phyloP scores from a whole-genome alignment of 2,797 vertebrate species.

The Mormyrops attenuatus region DNA sequence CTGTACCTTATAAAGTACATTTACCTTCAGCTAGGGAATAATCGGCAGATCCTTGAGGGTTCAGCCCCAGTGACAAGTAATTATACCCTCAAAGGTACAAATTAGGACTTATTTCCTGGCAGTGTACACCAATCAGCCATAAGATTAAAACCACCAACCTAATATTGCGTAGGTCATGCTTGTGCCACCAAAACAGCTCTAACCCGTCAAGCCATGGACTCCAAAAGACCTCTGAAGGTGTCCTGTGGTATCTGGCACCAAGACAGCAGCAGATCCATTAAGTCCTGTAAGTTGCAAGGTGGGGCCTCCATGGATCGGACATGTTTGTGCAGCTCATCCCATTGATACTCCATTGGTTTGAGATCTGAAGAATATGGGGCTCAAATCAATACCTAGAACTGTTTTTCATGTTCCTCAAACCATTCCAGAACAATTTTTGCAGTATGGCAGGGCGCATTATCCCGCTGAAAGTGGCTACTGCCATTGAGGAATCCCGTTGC shows the following conservation, averaged over 20 bases:
- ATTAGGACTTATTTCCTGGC: not conserved
- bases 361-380: not conserved
- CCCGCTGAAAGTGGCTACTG: not conserved
- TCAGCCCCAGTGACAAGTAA: not conserved
- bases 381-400: not conserved
- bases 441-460: not conserved
- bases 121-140: not conserved
- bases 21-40: not conserved
- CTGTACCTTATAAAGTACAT: not conserved
- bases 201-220: not conserved
- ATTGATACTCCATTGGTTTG: not conserved
- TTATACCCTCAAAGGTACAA: not conserved
- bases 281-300: not conserved
- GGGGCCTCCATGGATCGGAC: not conserved
- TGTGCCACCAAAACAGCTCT: not conserved
- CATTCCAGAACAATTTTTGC: not conserved
- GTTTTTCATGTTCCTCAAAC: not conserved
- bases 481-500: not conserved
- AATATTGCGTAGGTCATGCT: not conserved
- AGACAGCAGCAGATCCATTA: not conserved
- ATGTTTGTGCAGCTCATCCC: not conserved
- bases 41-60: not conserved
- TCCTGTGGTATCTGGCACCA: not conserved
- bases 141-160: not conserved
- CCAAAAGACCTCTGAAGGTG: not conserved